Percentiles rank a stretch among this genome's conserved stretches.
phyloP scores from a whole-genome alignment of 2,113 vertebrate species.

The Melospiza georgiana region DNA sequence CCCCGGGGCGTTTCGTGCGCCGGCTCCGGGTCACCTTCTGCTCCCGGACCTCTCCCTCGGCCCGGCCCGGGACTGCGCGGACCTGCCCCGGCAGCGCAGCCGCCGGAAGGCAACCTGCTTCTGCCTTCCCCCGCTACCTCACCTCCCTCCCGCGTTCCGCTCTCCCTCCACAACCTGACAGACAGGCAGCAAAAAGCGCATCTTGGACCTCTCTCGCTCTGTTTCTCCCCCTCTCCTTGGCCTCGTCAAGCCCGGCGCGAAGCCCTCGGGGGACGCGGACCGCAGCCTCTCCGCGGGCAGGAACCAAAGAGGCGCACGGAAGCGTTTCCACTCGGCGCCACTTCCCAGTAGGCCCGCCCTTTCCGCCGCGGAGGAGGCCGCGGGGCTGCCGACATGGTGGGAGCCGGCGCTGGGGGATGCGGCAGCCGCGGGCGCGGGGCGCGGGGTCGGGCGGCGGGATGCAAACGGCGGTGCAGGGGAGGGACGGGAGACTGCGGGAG shows the following conservation, averaged over 20 bases:
- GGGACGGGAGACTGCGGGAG: background rate
- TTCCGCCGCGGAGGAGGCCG: background rate
- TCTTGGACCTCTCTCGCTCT: fast-evolving
- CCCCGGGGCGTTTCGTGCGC: fast-evolving
- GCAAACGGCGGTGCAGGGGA: background rate
- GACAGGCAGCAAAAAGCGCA: fast-evolving
- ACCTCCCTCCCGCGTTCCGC: background rate
- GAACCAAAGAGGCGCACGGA: background rate
- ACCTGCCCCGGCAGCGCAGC: fast-evolving
- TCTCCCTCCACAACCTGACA: fast-evolving
- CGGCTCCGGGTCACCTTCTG: fast-evolving
- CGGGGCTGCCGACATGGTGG: background rate
- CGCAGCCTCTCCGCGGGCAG: fast-evolving
- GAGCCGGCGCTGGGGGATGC: background rate
- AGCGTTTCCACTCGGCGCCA: background rate
- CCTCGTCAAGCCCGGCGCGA: fast-evolving
- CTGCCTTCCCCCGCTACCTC: background rate
- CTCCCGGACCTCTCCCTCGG: fast-evolving
- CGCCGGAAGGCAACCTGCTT: background rate
- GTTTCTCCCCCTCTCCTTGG: fast-evolving
- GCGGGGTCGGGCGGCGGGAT: background rate
- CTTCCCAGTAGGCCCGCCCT: fast-evolving
- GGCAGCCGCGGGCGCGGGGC: background rate
- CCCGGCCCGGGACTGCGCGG: fast-evolving
- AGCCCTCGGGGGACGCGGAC: fast-evolving